Evolutionary conservation across 2,888 invertebrate genomes (phyloP), one percentile per base, ranked within the genome.

Genomic region (Stegophylla sp.): DNA sequence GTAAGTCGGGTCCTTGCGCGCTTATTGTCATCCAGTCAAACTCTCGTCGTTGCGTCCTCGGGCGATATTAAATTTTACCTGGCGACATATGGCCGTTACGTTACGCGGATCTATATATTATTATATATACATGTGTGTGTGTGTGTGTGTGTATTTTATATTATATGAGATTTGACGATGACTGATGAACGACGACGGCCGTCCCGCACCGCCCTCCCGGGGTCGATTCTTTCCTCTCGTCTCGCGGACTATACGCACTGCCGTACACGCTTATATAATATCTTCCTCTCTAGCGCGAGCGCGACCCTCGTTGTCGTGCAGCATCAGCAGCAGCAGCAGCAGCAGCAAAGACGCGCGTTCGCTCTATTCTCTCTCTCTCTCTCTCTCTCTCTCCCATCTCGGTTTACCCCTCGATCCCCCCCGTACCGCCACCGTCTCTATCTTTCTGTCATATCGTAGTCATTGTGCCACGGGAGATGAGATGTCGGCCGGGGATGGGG

Each of bases 11-110:
- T 34, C 28, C 4, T 17, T 10, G n/a, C 23, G n/a, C 53, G 79
- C 61, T 79, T 79, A 79, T 79, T 79, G 79, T 79, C 79, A 79
- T 79, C 79, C 79, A 71, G 79, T 79, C 69, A 79, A 79, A 79
- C 79, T 69, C 28, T 71, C 69, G 74, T 71, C 69, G 74, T 63
- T 48, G 77, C 56, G 67, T 73, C 76, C 64, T 77, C 34, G 73
- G 69, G 77, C 76, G 82, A 82, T 82, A 82, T 82, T 82, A 82
- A 82, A 82, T 83, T 83, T 83, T 83, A 82, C 82, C 82, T 82
- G 83, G 82, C 83, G 83, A 83, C 82, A 83, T 75, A 83, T 82
- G 83, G 75, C 66, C 63, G 45, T 26, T 17, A 82, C 71, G 20
- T 53, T 23, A 67, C 61, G 61, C 67, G 10, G n/a, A n/a, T 20